A percentile compares a stretch with the other conserved stretches of the same genome.
Conservation (phyloP, 2,888 invertebrate species). For the Tenthredo distinguenda region DNA sequence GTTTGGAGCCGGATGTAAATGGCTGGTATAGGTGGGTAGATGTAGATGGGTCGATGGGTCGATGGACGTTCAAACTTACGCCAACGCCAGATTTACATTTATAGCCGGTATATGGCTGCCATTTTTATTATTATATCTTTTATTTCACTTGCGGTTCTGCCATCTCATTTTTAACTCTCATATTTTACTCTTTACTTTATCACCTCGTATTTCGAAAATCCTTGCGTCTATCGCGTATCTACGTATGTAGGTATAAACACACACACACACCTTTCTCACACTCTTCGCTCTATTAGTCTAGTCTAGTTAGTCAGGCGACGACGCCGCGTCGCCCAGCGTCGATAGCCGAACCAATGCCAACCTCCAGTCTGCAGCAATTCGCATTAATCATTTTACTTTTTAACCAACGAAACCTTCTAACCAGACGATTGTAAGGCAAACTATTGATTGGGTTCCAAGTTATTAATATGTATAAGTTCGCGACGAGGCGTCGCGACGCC, state of each 20-base stretch:
- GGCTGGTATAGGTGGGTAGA: slow-evolving; percentile 12
- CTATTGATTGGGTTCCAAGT: slow-evolving; percentile 36
- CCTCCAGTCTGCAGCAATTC: background rate
- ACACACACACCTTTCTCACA: background rate
- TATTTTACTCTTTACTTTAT: slow-evolving; percentile 43
- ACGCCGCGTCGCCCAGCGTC: slow-evolving; percentile 31
- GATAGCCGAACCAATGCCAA: background rate
- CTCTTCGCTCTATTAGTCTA: background rate
- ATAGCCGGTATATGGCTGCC: slow-evolving; percentile 16
- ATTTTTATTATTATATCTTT: slow-evolving; percentile 44
- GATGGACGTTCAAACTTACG: slow-evolving; percentile 43
- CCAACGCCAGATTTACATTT: slow-evolving; percentile 48
- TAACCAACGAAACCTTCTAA: slow-evolving; percentile 39
- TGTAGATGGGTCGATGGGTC: slow-evolving; percentile 14
- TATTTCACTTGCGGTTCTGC: slow-evolving; percentile 40
- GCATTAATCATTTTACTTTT: slow-evolving; percentile 49
- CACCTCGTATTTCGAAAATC: slow-evolving; percentile 33
- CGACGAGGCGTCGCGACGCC: background rate
- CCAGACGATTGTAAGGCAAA: slow-evolving; percentile 31
- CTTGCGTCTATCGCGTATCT: background rate
- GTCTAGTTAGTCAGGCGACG: slow-evolving; percentile 28
- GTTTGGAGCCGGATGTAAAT: slow-evolving; percentile 25
- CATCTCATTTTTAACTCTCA: slow-evolving; percentile 25
- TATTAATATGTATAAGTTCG: slow-evolving; percentile 40
- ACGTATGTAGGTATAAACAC: background rate